Conservation (phyloP, 30 jellyfish, hydroid and myxozoan genomes). For the Pseudorhiza aurosa region DNA sequence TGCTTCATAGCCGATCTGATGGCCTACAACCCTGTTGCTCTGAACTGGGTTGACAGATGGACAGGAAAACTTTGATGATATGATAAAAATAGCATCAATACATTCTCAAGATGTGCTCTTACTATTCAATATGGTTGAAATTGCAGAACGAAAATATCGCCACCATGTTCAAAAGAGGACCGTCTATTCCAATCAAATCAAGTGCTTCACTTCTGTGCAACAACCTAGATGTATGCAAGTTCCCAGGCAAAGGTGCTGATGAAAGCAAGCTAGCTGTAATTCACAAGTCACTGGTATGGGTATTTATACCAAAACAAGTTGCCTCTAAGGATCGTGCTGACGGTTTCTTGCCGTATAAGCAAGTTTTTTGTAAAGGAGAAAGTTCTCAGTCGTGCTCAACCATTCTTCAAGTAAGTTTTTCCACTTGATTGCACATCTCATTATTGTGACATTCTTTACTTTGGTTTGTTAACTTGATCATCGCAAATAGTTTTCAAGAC, state of each 20-base stretch:
- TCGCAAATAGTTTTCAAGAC: too few relatives aligned
- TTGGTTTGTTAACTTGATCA: background rate
- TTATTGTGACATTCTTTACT: background rate
- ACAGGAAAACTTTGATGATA: too few relatives aligned
- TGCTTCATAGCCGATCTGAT: too few relatives aligned
- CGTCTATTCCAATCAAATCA: slow-evolving; percentile 84
- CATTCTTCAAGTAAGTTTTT: slow-evolving; percentile 86
- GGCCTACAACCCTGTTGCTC: too few relatives aligned
- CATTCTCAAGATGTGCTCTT: too few relatives aligned
- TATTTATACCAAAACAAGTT: slow-evolving; percentile 73
- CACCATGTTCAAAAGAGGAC: slow-evolving; percentile 70
- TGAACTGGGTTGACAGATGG: too few relatives aligned
- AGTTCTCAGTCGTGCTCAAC: slow-evolving; percentile 74
- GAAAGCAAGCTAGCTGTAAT: slow-evolving; percentile 74
- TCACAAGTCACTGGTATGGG: slow-evolving; percentile 95
- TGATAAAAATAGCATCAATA: too few relatives aligned
- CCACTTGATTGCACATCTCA: background rate
- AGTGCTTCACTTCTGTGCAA: slow-evolving; percentile 94
- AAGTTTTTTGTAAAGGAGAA: slow-evolving; percentile 95
- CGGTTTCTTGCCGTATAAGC: slow-evolving; percentile 64
- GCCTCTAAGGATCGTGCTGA: slow-evolving; percentile 10
- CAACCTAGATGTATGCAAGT: slow-evolving; percentile 71
- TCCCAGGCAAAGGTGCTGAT: slow-evolving; percentile 44
- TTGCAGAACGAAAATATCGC: background rate
- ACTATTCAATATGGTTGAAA: background rate